These are phyloP conservation scores for Protomyctophum bolini DNA, from an alignment of 2,113 vertebrate genomes.

Conservation along the genomic window DNA sequence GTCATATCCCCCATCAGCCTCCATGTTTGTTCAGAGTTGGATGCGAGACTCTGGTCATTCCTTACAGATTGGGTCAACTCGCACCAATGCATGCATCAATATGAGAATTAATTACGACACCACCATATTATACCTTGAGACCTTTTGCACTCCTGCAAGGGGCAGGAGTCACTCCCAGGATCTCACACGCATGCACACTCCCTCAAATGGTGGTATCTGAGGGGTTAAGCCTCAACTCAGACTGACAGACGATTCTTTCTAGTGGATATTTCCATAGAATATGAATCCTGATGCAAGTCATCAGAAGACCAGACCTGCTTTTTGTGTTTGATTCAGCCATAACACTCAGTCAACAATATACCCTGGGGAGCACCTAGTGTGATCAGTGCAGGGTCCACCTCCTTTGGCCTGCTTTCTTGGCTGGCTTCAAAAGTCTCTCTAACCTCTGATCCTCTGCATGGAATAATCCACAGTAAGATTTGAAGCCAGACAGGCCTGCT, in stretches of 20 bases:
- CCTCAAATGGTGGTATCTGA: conserved; percentile 24
- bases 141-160: conserved; percentile 38
- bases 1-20: background rate
- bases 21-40: conserved; percentile 58
- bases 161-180: conserved; percentile 27
- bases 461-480: conserved; percentile 15
- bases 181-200: conserved; percentile 17
- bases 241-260: background rate
- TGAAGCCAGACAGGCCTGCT: conserved; percentile 4
- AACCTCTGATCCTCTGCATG: background rate
- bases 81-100: conserved; percentile 79
- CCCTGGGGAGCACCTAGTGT: background rate
- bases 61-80: conserved; percentile 88
- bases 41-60: conserved; percentile 85
- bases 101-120: conserved; percentile 81
- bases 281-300: background rate
- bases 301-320: too few relatives aligned
- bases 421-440: too few relatives aligned
- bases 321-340: too few relatives aligned
- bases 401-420: background rate
- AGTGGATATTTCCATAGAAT: background rate
- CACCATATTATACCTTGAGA: conserved; percentile 49
- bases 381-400: background rate
- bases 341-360: background rate
- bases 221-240: conserved; percentile 16